A percentile compares a stretch with the other conserved stretches of the same genome.
Evolutionary conservation across 35 echinoderm and acorn worm species (phyloP).

Genomic region (Apostichopus japonicus): DNA sequence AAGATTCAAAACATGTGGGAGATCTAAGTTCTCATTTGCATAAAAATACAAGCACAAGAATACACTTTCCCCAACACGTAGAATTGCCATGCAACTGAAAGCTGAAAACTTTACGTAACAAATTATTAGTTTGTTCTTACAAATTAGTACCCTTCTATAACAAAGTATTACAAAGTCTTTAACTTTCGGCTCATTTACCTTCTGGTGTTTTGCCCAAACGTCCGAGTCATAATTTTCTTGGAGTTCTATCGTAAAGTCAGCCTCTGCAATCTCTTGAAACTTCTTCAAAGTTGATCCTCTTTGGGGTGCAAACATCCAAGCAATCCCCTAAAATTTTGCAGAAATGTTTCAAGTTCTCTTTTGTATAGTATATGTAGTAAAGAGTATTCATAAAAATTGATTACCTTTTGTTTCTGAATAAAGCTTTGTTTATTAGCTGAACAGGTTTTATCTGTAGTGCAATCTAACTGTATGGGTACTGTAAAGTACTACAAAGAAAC

Average conservation of each 20-base stretch:
- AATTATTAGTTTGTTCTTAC: no score
- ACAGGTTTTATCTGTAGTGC: neutral
- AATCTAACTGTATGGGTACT: neutral
- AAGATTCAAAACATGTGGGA: no score
- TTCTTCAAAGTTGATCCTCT: constrained; percentile 71
- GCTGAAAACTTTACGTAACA: no score
- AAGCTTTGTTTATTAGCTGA: neutral
- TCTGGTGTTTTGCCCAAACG: constrained; percentile 81
- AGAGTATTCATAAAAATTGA: neutral
- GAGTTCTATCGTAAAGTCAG: constrained; percentile 53
- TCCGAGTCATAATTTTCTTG: constrained; percentile 74
- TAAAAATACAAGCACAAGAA: no score
- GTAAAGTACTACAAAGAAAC: no score
- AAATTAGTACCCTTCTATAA: no score
- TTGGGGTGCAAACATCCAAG: constrained; percentile 80
- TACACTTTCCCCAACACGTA: no score
- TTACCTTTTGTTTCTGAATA: neutral
- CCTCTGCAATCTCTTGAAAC: constrained; percentile 77
- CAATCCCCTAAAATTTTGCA: constrained; percentile 63
- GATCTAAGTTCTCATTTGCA: no score
- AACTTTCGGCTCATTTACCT: constrained; percentile 43
- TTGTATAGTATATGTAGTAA: no score
- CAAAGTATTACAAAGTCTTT: no score
- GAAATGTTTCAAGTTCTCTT: neutral
- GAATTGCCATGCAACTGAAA: no score